Conservation (phyloP, 2,113 vertebrate genomes). For the Raphicerus campestris region DNA sequence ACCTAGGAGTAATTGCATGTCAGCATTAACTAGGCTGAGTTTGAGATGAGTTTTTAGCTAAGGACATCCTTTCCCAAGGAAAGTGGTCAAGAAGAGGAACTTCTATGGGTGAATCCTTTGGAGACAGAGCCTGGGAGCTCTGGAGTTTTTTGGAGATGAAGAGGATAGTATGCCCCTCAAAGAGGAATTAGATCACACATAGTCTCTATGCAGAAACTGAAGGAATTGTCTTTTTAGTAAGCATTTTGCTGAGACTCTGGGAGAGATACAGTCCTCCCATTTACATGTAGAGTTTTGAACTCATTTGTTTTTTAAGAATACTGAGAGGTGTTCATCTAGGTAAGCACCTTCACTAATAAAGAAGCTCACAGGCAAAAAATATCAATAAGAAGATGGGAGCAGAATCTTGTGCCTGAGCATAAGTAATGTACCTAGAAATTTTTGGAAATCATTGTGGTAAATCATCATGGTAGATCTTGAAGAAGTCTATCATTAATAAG, state of each 20-base stretch:
- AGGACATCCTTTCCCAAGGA: not conserved
- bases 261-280: not conserved
- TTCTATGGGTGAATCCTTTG: not conserved
- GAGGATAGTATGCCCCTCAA: not conserved
- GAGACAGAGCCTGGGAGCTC: not conserved
- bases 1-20: not conserved
- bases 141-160: not conserved
- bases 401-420: not conserved
- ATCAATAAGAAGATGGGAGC: not conserved
- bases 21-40: not conserved
- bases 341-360: not conserved
- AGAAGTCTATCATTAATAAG: not conserved
- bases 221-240: not conserved
- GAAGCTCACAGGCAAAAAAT: not conserved
- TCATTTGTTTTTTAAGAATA: not conserved
- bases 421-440: not conserved
- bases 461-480: not conserved
- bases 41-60: not conserved
- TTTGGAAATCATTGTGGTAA: not conserved
- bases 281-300: not conserved
- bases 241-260: not conserved
- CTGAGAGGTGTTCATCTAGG: not conserved
- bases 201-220: not conserved
- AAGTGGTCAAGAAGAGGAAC: not conserved
- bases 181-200: not conserved